Conservation (phyloP, 2,113 vertebrate genomes). For the Mesoclemmys tuberculata region DNA sequence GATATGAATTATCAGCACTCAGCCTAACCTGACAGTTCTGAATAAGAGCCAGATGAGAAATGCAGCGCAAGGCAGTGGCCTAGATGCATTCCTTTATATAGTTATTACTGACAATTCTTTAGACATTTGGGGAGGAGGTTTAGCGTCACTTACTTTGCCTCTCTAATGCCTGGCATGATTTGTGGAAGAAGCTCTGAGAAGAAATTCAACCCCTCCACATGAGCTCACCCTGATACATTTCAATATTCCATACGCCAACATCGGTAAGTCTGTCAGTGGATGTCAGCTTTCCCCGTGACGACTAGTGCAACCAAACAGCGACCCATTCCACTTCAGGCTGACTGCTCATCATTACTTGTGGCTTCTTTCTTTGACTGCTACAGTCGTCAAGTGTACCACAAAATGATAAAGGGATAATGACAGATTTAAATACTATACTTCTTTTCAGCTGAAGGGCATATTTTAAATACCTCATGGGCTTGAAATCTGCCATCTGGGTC, state of each 20-base stretch:
- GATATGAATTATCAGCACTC: constrained; percentile 76
- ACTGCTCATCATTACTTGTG: constrained; percentile 21
- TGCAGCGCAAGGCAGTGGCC: constrained; percentile 64
- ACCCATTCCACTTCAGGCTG: constrained; percentile 17
- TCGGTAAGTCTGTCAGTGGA: neutral
- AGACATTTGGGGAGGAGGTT: constrained; percentile 65
- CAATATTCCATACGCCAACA: constrained; percentile 27
- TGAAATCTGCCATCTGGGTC: constrained; percentile 69
- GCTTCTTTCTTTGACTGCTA: constrained; percentile 28
- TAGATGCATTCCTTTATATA: constrained; percentile 76
- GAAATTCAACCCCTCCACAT: constrained; percentile 24
- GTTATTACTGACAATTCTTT: constrained; percentile 75
- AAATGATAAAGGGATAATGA: constrained; percentile 66
- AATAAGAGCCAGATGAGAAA: constrained; percentile 77
- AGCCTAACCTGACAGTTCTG: constrained; percentile 71
- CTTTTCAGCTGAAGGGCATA: constrained; percentile 61
- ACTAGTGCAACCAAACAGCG: neutral
- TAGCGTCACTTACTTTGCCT: constrained; percentile 40
- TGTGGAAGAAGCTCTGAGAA: constrained; percentile 1
- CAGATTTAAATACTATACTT: constrained; percentile 67
- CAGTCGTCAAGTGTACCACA: constrained; percentile 63
- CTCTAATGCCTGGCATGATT: constrained; percentile 14
- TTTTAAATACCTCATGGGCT: constrained; percentile 71
- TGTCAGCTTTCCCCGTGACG: neutral
- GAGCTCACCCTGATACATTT: constrained; percentile 29